These are phyloP conservation scores for Ptilonorhynchus violaceus DNA, from an alignment of 2,113 vertebrate genomes.

Conservation along the genomic window DNA sequence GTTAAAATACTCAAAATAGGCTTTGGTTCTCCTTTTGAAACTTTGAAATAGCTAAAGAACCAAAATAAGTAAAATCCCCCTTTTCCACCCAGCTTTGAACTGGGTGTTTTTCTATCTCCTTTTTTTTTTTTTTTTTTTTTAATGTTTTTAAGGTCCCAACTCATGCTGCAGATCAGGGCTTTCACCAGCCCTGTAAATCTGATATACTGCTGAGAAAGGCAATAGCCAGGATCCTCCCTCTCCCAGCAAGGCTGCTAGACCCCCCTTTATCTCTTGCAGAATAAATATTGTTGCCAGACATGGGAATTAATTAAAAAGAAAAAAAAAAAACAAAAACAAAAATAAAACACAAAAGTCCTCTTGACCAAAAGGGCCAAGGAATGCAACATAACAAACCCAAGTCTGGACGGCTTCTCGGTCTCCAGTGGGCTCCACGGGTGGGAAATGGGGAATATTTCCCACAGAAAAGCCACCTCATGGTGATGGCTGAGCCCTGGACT, in stretches of 20 bases:
- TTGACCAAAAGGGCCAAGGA: conserved; percentile 28
- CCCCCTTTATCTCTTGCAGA: background rate
- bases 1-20: conserved; percentile 14
- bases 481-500: background rate
- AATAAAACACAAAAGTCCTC: background rate
- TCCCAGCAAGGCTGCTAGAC: background rate
- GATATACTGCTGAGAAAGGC: background rate
- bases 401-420: background rate
- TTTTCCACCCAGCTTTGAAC: background rate
- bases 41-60: conserved; percentile 16
- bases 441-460: background rate
- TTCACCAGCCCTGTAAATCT: background rate
- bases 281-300: background rate
- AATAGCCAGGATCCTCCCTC: background rate
- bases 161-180: background rate
- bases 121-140: background rate
- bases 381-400: conserved; percentile 1
- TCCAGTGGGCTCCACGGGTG: background rate
- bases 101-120: background rate
- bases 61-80: background rate
- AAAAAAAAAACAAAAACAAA: background rate
- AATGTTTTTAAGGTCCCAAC: background rate
- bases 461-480: background rate
- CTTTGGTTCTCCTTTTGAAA: conserved; percentile 12
- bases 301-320: background rate